Evolutionary conservation across 2,888 invertebrate genomes (phyloP), one percentile per base, ranked within the genome.

Genomic region (Ametastegia equiseti): DNA sequence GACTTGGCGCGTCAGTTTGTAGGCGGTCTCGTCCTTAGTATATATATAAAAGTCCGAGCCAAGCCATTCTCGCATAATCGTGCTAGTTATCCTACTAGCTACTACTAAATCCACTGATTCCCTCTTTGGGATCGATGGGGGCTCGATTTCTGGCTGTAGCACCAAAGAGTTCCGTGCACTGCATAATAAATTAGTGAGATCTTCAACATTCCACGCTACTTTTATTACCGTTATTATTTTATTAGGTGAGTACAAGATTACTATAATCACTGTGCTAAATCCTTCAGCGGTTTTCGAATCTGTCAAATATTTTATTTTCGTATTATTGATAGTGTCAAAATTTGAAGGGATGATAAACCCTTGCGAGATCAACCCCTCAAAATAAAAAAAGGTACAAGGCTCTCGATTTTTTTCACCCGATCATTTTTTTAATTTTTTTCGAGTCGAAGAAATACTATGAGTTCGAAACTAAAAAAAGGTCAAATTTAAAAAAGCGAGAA

Each of bases 1-100:
- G 36, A 15, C 71, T 13, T n/a, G 27, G 2, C 47, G 30, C 13
- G 71, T 71, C 27, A 30, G 47, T 42, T 71, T 71, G 47, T 71
- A 71, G 71, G 71, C 71, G 71, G 71, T 71, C 71, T 71, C 47
- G 45, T 45, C 42, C 71, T 71, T 47, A 71, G 71, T 60, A 15
- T 71, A 71, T 71, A 71, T 71, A 71, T 71, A 23, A 71, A 71
- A 71, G 71, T n/a, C 15, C 27, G 30, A 30, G 15, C 47, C n/a
- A 45, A 19, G 47, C 15, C n/a, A n/a, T 27, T 45, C 45, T 47
- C 47, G 27, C 71, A 71, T 45, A 71, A 71, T 47, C 71, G 13
- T 15, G 7, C 47, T 71, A 45, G 71, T 47, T 47, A 47, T 47
- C 47, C 47, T 47, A 71, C 71, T 47, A 27, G 47, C 47, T 27